Percentiles rank a stretch among this genome's conserved stretches.
Evolutionary conservation across 2,888 invertebrate species (phyloP).

Genomic region (Gerosis bhagava): DNA sequence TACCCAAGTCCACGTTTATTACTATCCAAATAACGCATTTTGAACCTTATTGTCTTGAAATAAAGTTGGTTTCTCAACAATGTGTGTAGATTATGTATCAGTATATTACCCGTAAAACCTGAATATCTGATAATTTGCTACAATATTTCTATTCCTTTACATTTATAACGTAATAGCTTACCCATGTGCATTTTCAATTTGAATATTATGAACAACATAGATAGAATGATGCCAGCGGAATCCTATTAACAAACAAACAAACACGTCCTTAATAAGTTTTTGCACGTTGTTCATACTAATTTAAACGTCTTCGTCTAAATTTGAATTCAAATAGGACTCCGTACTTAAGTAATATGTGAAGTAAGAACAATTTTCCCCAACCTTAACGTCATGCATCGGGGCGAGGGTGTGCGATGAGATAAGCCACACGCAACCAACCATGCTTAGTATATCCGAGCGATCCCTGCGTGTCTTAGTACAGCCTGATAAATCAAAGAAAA

Average conservation of each 20-base stretch:
- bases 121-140: constrained; percentile 27
- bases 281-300: too few relatives aligned
- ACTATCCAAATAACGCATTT: not conserved
- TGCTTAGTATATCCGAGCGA: not conserved
- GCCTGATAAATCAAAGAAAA: not conserved
- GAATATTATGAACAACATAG: too few relatives aligned
- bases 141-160: too few relatives aligned
- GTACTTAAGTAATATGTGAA: constrained; percentile 21
- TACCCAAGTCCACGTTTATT: constrained; percentile 41
- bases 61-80: constrained; percentile 7
- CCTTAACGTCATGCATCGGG: constrained; percentile 21
- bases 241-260: too few relatives aligned
- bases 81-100: constrained; percentile 1
- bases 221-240: too few relatives aligned
- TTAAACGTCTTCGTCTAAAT: constrained; percentile 47
- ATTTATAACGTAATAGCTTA: too few relatives aligned
- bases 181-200: too few relatives aligned
- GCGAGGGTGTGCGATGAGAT: constrained; percentile 10
- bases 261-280: too few relatives aligned
- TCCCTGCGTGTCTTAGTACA: not conserved
- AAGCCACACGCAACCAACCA: constrained; percentile 15
- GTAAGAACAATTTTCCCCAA: constrained; percentile 27
- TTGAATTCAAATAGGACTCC: constrained; percentile 47
- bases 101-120: constrained; percentile 19
- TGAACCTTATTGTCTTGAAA: constrained; percentile 7